Conservation (phyloP, 2,888 invertebrate genomes). For the Hyles lineata region DNA sequence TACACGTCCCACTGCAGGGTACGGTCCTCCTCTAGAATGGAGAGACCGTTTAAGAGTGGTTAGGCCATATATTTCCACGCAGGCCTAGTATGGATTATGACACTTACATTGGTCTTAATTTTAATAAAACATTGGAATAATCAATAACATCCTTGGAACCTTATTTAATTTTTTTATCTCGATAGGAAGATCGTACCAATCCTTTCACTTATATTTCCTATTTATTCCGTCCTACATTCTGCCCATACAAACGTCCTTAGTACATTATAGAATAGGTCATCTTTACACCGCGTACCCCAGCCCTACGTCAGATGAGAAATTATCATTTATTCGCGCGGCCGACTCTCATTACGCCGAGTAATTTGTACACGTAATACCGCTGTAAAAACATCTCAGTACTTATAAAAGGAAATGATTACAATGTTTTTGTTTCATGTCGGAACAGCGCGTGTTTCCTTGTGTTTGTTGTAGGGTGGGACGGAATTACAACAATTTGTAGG, state of each 20-base stretch:
- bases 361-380: constrained; percentile 27
- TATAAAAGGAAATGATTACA: background rate
- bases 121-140: too few relatives aligned
- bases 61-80: too few relatives aligned
- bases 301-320: constrained; percentile 22
- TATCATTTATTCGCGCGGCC: constrained; percentile 25
- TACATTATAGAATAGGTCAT: background rate
- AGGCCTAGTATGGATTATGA: too few relatives aligned
- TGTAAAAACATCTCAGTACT: constrained; percentile 25
- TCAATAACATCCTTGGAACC: too few relatives aligned
- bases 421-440: constrained; percentile 13
- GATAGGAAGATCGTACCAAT: too few relatives aligned
- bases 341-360: constrained; percentile 15
- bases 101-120: too few relatives aligned
- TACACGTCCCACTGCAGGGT: too few relatives aligned
- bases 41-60: too few relatives aligned
- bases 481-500: background rate
- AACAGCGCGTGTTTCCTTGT: background rate
- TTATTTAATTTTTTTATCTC: too few relatives aligned
- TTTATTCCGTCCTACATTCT: too few relatives aligned
- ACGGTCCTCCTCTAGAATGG: too few relatives aligned
- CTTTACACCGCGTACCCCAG: background rate
- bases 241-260: background rate
- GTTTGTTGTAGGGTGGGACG: background rate
- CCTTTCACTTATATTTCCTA: too few relatives aligned